Evolutionary conservation across 2,113 vertebrate genomes (phyloP).

Genomic region (Neolamprologus sp.): DNA sequence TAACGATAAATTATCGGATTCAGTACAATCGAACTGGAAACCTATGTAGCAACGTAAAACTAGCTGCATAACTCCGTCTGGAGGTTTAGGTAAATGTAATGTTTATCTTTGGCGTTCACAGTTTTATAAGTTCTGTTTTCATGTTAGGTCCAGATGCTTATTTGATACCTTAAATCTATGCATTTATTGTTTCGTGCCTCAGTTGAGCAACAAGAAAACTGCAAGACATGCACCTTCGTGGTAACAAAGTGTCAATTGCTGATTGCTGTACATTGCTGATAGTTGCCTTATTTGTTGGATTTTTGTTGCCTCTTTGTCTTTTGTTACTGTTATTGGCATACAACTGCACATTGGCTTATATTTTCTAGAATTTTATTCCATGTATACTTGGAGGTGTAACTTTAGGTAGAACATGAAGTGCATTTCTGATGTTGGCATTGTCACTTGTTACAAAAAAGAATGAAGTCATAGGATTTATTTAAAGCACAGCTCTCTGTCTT

Average conservation of each 20-base stretch:
- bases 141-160: background rate
- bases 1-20: background rate
- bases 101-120: background rate
- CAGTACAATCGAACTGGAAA: background rate
- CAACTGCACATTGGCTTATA: background rate
- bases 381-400: background rate
- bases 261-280: background rate
- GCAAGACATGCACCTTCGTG: background rate
- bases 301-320: background rate
- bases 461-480: background rate
- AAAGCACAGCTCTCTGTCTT: background rate
- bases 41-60: background rate
- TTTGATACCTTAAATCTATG: conserved; percentile 11
- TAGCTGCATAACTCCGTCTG: background rate
- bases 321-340: background rate
- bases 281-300: background rate
- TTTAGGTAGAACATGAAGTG: background rate
- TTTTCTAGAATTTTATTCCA: background rate
- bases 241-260: background rate
- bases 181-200: conserved; percentile 38
- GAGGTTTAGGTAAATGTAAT: background rate
- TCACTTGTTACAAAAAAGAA: background rate
- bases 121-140: background rate
- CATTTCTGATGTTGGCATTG: background rate
- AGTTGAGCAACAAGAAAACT: background rate